Base-by-base conservation (phyloP, 1,140 invertebrate genomes). In the Papilio machaon region DNA sequence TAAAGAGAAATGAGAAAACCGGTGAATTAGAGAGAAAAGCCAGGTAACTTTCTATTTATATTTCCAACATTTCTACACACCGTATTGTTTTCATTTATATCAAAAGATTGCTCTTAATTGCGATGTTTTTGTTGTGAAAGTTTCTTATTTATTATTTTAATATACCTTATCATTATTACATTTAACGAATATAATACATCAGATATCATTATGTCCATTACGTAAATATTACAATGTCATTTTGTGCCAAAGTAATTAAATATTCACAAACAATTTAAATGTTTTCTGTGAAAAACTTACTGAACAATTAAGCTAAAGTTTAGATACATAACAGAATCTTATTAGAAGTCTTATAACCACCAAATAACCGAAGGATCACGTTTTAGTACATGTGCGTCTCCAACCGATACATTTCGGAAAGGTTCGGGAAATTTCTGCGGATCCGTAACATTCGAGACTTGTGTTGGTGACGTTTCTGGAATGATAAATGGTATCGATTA, bases 21-120 rank as follows among this genome's bases (percentile, higher is more conserved):
- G 97, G 96, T 67, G 95, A 96, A 83, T 95, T 98, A 86, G 96
- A 97, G 83, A 96, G 98, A 80, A 97, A 97, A 90, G 97, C 97
- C 86, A 98, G 98, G 98, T 98, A 94, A 85, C 81, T 76, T 19
- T 78, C 30, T 67, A 38, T 64, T 79, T 30, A 46, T 79, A 23
- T 67, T 79, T 23, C 23, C 4, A 74, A 38, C 2, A 75, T 7
- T 75, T 52, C 23, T 70, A 35, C 5, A 35, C 35, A 70, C 11
- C 4, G 4, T 70, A 19, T 8, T 70, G 15, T 35, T 70, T 70
- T 17, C 11, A 38, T 35, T 70, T 2, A 38, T 15, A 70, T 17
- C 30, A 13, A 15, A 70, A 70, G 23, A 35, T 70, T 35, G 64
- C 13, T 70, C 4, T 15, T 15, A 35, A 70, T 70, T 38, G 30